Evolutionary conservation across 2,888 invertebrate genomes (phyloP), one percentile per base, ranked within the genome.

Genomic region (Chelonus formosanus): DNA sequence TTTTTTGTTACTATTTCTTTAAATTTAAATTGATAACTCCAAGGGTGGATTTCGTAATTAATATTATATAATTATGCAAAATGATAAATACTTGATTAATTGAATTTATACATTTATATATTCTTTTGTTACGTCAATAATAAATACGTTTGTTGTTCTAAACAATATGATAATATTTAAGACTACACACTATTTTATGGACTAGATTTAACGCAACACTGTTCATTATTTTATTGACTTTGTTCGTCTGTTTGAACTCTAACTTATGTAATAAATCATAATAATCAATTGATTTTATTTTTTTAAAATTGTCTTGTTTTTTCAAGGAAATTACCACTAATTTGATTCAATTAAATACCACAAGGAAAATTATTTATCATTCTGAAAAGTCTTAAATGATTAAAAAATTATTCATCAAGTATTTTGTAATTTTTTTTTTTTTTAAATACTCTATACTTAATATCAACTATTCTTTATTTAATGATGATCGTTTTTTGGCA

Each of bases 21-120:
- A 56, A 8, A 44, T 36, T 40, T 4, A 56, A 8, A 44, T 64
- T 63, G 76, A 76, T 77, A 81, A 81, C 77, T 80, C 81, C 79
- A 81, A 80, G 76, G 78, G 78, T 81, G 80, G 80, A 82, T 78
- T 73, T 47, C 7, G 5, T 47, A 48, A 47, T 47, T 58, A 58
- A 58, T 47, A 57, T 57, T 35, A 48, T 48, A 48, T 44, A 44
- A 8, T 8, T 44, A 44, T 44, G 20, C 20, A 20, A 20, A 20
- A 5, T 5, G 7, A 44, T 44, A 44, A 8, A 44, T 44, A 44
- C n/a, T 8, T 48, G 31, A 2, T 48, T 10, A 20, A 20, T 48
- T 10, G 31, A 20, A 31, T 48, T 20, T 48, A 5, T 48, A 48
- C 6, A 48, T 48, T 48, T 48, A 45, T 6, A 48, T 48, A 10